Evolutionary conservation across 2,113 vertebrate genomes (phyloP), one percentile per base, ranked within the genome.

Genomic region (Gallinago media): DNA sequence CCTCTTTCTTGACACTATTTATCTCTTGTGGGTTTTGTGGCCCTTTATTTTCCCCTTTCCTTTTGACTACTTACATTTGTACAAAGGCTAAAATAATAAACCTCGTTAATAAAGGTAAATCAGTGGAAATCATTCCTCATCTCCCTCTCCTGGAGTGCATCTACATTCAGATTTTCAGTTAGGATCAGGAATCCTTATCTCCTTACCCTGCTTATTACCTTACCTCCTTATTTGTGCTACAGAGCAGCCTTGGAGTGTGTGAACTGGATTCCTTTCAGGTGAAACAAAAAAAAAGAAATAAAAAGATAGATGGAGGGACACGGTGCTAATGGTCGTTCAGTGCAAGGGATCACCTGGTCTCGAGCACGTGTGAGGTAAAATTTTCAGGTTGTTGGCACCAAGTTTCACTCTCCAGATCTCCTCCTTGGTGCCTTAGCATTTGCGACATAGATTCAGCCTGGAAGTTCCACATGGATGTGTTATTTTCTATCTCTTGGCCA

Each of bases 351-450:
- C 58, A 52, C 44, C 66, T 82, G 31, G 23, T 32, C 32, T 23
- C 36, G 32, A 56, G 73, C 29, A 29, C 0, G 0, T 4, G 11
- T 65, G 31, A 14, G 42, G 20, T 31, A 9, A 82, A 85, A 40
- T 16, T 21, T 21, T 61, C 29, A 36, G 34, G 21, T 38, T 7
- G 26, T 7, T 58, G 55, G n/a, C 61, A 18, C 46, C 3, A 7
- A 50, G 17, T 92, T 86, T 74, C 29, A 7, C 34, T 50, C 59
- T 42, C 2, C 47, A 44, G 26, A 46, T 52, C n/a, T 67, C 12
- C 32, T 62, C 21, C 65, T 66, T 42, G 12, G 13, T 94, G 42
- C 42, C 46, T 50, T 72, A 42, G 75, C 15, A 40, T 46, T 61
- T 65, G 26, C 74, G 62, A 20, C 10, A 3, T 20, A 52, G 47